Percentiles rank a stretch among this genome's conserved stretches.
Conservation (phyloP, 2,113 vertebrate species). For the Daubentonia madagascariensis region DNA sequence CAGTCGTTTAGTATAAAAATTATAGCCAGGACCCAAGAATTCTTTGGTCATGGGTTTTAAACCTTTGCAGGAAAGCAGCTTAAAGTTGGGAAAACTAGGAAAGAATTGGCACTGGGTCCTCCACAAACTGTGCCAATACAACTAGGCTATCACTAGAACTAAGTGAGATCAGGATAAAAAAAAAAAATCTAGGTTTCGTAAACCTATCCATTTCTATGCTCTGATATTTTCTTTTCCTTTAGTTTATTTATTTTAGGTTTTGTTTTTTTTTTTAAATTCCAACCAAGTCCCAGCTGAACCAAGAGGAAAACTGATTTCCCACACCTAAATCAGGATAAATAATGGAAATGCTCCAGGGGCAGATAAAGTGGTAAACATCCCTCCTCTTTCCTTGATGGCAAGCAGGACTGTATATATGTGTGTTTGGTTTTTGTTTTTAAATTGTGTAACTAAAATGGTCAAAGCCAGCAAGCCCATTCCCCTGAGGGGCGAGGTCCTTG, state of each 20-base stretch:
- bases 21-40: not conserved
- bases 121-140: not conserved
- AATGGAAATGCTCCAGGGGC: not conserved
- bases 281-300: slow-evolving; percentile 26
- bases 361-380: not conserved
- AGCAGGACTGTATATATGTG: not conserved
- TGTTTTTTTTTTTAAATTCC: not conserved
- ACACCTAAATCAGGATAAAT: slow-evolving; percentile 30
- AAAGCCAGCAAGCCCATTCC: not conserved
- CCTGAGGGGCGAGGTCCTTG: not conserved
- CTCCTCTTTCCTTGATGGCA: not conserved
- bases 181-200: slow-evolving; percentile 1
- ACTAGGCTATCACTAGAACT: not conserved
- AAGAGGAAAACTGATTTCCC: slow-evolving; percentile 45
- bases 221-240: slow-evolving; percentile 48
- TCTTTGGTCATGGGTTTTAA: not conserved
- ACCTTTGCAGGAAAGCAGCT: not conserved
- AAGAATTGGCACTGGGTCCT: not conserved
- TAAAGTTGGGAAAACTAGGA: not conserved
- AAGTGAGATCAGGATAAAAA: not conserved
- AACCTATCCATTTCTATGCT: slow-evolving; percentile 17
- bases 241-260: not conserved
- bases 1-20: not conserved
- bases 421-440: not conserved
- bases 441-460: not conserved